phyloP scores from a whole-genome alignment of 2,888 invertebrate species.

The Ariolimax columbianus region DNA sequence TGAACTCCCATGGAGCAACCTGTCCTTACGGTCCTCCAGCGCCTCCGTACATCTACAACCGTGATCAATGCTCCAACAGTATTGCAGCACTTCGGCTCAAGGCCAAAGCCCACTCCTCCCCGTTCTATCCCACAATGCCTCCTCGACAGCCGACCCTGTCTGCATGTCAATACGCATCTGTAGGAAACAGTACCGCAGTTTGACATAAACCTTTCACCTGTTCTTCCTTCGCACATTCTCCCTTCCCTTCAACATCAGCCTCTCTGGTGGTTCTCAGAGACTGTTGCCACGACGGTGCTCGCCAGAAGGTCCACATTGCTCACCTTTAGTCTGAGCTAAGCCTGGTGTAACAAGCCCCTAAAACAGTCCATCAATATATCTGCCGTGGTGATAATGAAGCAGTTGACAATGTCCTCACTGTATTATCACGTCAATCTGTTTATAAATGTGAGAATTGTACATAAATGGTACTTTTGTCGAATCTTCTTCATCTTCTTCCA shows the following conservation, averaged over 20 bases:
- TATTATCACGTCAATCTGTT: not conserved
- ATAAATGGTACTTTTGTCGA: too few relatives aligned
- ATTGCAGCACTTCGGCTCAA: slow-evolving; percentile 93
- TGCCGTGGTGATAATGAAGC: not conserved
- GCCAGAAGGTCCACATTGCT: slow-evolving; percentile 19
- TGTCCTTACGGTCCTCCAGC: slow-evolving; percentile 94
- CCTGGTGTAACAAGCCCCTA: not conserved
- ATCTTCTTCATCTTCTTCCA: too few relatives aligned
- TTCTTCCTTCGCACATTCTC: slow-evolving; percentile 16
- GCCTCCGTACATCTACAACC: slow-evolving; percentile 87
- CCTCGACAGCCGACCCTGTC: slow-evolving; percentile 78
- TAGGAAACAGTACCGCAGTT: slow-evolving; percentile 74
- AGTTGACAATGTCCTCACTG: not conserved
- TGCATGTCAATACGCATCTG: slow-evolving; percentile 79
- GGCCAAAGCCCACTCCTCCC: slow-evolving; percentile 86
- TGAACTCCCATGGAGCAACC: slow-evolving; percentile 73
- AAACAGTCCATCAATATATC: not conserved
- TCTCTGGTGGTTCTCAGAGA: not conserved
- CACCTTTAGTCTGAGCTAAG: slow-evolving; percentile 22
- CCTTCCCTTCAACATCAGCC: slow-evolving; percentile 7
- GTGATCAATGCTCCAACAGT: slow-evolving; percentile 86
- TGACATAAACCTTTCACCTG: slow-evolving; percentile 54
- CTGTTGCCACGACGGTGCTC: not conserved
- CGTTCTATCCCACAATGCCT: slow-evolving; percentile 75
- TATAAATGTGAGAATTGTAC: not conserved